Evolutionary conservation across 1,140 invertebrate species (phyloP).

Genomic region (Phymorhynchus buccinoides): DNA sequence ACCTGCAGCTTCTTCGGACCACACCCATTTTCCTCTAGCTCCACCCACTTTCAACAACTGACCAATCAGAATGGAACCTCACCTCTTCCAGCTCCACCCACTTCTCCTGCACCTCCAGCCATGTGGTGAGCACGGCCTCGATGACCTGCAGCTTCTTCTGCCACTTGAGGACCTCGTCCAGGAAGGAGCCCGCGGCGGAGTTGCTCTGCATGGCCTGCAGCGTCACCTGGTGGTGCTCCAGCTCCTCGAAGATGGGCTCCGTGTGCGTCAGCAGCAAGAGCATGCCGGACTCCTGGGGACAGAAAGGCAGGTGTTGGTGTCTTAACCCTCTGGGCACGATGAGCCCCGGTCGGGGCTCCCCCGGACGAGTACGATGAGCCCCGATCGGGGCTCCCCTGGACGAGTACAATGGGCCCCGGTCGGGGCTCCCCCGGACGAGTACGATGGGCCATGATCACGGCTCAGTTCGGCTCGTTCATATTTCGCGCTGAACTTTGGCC

Average conservation of each 20-base stretch:
- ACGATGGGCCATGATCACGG: no score
- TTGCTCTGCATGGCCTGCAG: constrained; percentile 71
- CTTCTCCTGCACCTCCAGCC: constrained; percentile 72
- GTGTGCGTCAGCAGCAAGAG: constrained; percentile 67
- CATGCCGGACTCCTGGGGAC: constrained; percentile 58
- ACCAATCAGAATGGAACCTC: constrained; percentile 3
- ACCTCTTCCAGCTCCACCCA: constrained; percentile 73
- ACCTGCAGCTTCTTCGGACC: constrained; percentile 71
- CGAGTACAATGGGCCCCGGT: no score
- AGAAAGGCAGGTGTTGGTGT: not conserved
- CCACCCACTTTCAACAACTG: constrained; percentile 59
- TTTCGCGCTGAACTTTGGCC: no score
- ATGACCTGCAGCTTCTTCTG: constrained; percentile 72
- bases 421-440: no score
- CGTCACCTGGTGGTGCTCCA: constrained; percentile 72
- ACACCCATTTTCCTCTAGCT: constrained; percentile 71
- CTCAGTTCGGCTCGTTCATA: no score
- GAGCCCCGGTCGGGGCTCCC: no score
- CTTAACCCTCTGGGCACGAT: no score
- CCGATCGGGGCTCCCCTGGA: no score
- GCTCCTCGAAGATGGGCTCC: constrained; percentile 71
- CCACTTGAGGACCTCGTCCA: constrained; percentile 74
- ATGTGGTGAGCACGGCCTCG: constrained; percentile 69
- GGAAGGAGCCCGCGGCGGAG: constrained; percentile 71
- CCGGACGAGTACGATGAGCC: no score